Evolutionary conservation across 2,113 vertebrate species (phyloP).

Genomic region (Sturnira hondurensis): DNA sequence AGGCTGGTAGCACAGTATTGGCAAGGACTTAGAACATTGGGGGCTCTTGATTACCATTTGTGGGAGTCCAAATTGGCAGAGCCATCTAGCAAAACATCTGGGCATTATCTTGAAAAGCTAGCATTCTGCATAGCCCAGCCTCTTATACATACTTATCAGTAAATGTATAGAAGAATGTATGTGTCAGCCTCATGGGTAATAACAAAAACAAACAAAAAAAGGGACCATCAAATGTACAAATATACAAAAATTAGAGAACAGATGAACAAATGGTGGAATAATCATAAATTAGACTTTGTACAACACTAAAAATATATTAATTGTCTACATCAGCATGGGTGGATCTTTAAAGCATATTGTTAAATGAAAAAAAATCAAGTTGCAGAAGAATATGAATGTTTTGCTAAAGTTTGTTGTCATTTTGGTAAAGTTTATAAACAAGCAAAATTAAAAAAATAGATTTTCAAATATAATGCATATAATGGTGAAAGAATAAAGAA

Average conservation of each 20-base stretch:
- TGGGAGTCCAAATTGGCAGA: neutral
- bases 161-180: neutral
- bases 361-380: neutral
- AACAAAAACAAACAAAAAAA: neutral
- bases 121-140: neutral
- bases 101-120: neutral
- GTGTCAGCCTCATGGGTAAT: neutral
- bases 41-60: neutral
- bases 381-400: neutral
- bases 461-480: neutral
- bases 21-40: neutral
- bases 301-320: neutral
- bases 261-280: neutral
- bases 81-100: slow-evolving; percentile 2
- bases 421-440: neutral
- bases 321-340: no score
- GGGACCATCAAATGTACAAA: neutral
- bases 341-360: neutral
- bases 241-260: neutral
- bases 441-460: neutral
- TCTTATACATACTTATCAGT: neutral
- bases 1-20: neutral
- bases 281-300: neutral
- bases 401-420: neutral
- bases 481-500: neutral